Evolutionary conservation across 2,888 invertebrate genomes (phyloP).

Genomic region (Ophion obscuratus): DNA sequence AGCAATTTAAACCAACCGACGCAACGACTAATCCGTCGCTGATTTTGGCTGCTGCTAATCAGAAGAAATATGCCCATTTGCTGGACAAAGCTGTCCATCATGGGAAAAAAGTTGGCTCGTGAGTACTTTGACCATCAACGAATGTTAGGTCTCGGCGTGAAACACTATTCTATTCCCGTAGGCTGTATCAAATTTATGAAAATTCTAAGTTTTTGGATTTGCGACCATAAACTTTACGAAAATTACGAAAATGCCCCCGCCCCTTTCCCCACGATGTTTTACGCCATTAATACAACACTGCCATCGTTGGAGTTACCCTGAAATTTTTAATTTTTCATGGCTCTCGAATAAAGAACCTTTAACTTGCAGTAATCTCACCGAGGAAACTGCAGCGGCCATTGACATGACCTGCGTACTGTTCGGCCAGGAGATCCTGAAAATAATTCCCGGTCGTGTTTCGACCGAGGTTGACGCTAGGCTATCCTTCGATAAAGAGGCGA

Average conservation of each 20-base stretch:
- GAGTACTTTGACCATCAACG: slow-evolving; percentile 75
- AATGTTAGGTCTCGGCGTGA: neutral
- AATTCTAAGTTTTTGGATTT: no score
- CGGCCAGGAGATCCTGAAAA: slow-evolving; percentile 98
- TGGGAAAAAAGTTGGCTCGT: slow-evolving; percentile 89
- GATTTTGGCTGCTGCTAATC: slow-evolving; percentile 96
- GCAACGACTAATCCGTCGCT: slow-evolving; percentile 99
- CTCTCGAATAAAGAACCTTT: slow-evolving; percentile 33
- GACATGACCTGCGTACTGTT: slow-evolving; percentile 98
- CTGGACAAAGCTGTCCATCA: slow-evolving; percentile 96
- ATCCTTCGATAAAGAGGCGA: slow-evolving; percentile 97
- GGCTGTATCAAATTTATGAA: no score
- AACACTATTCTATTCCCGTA: no score
- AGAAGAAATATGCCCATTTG: slow-evolving; percentile 96
- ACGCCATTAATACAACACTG: no score
- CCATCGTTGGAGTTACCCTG: no score
- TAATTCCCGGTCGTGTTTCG: slow-evolving; percentile 98
- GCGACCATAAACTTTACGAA: no score
- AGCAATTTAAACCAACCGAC: slow-evolving; percentile 98
- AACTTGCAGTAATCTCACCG: slow-evolving; percentile 87
- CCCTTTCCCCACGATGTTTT: no score
- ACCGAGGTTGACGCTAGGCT: slow-evolving; percentile 98
- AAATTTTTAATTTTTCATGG: slow-evolving; percentile 12
- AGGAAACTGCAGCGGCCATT: slow-evolving; percentile 93
- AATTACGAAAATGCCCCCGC: no score